Evolutionary conservation across 1,140 invertebrate species (phyloP).

Genomic region (Oryzaephilus surinamensis): DNA sequence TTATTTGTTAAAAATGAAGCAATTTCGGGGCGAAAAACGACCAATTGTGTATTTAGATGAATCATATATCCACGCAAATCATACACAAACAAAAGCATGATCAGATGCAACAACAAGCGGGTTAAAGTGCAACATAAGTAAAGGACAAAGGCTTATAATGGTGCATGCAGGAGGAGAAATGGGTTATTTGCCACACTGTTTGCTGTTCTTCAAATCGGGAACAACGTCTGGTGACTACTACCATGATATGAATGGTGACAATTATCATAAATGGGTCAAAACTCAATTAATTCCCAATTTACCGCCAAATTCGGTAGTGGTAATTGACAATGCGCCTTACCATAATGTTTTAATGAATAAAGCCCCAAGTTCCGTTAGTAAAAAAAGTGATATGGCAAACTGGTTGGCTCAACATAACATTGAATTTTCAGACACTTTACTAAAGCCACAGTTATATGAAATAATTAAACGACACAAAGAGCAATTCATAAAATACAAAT

Average conservation of each 20-base stretch:
- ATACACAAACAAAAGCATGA: not conserved
- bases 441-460: constrained; percentile 8
- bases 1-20: not conserved
- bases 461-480: constrained; percentile 8
- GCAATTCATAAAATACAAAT: constrained; percentile 3
- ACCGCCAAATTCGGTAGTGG: constrained; percentile 21
- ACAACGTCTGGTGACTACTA: constrained; percentile 5
- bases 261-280: constrained; percentile 11
- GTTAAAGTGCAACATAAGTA: not conserved
- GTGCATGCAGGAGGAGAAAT: constrained; percentile 10
- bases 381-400: constrained; percentile 23
- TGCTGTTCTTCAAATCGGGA: constrained; percentile 16
- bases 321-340: constrained; percentile 36
- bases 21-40: not conserved
- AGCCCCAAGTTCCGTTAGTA: constrained; percentile 15
- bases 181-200: constrained; percentile 20
- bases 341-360: constrained; percentile 24
- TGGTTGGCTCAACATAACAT: constrained; percentile 19
- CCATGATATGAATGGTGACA: constrained; percentile 9
- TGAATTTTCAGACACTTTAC: constrained; percentile 5
- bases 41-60: not conserved
- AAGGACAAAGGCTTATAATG: constrained; percentile 3
- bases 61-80: constrained; percentile 1
- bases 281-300: constrained; percentile 16
- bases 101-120: not conserved